Percentiles rank a stretch among this genome's conserved stretches.
Evolutionary conservation across 2,113 vertebrate genomes (phyloP).

Genomic region (Tinamus guttatus): DNA sequence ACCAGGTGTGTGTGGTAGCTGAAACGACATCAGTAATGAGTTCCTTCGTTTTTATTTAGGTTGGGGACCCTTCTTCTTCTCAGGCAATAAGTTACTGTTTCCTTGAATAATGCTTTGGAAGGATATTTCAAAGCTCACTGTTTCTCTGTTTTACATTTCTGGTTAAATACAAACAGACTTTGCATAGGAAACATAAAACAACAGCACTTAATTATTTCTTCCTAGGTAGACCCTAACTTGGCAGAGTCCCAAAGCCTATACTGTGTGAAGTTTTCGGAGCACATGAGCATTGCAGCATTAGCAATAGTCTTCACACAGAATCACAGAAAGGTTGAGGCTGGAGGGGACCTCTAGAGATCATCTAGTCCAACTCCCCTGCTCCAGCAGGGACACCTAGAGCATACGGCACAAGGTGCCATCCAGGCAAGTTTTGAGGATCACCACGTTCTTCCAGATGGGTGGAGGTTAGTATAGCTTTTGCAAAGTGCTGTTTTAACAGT

Average conservation of each 20-base stretch:
- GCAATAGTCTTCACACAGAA: too few species aligned
- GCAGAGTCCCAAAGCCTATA: neutral
- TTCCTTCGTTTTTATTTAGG: neutral
- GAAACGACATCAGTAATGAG: neutral
- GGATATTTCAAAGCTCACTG: slow-evolving; percentile 29
- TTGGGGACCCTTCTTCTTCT: neutral
- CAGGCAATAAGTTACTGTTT: slow-evolving; percentile 38
- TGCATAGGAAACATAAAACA: slow-evolving; percentile 16
- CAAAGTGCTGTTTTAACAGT: neutral
- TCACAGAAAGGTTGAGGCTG: too few species aligned
- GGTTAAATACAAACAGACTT: slow-evolving; percentile 40
- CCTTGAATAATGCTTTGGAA: neutral
- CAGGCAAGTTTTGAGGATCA: too few species aligned
- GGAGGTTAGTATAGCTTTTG: neutral
- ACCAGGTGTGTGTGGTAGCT: neutral
- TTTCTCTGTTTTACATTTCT: neutral
- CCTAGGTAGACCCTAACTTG: slow-evolving; percentile 24
- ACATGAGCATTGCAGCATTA: neutral
- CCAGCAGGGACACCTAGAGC: too few species aligned
- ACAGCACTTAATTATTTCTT: neutral
- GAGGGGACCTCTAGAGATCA: too few species aligned
- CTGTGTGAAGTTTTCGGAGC: neutral
- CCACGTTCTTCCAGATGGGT: neutral
- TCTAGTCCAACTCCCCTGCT: too few species aligned
- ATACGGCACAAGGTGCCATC: too few species aligned